Conservation (phyloP, 2,888 invertebrate species). For the Leuctra nigra region DNA sequence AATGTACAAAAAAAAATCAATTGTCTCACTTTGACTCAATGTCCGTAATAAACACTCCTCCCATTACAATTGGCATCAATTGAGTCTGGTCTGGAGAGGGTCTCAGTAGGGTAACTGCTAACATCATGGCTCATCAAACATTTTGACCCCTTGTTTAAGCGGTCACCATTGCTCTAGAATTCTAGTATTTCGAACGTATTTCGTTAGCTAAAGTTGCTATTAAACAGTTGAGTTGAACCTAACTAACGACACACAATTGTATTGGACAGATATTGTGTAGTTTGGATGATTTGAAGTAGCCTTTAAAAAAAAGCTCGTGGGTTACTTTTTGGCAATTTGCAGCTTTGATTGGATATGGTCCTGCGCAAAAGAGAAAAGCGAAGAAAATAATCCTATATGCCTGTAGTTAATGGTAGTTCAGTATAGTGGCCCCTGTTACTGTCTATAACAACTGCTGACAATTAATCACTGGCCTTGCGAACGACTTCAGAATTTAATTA, state of each 20-base stretch:
- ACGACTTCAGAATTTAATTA: conserved; percentile 19
- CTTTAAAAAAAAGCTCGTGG: too few relatives aligned
- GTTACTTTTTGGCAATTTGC: neutral
- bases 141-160: too few relatives aligned
- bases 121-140: too few relatives aligned
- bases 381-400: neutral
- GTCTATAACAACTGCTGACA: conserved; percentile 16
- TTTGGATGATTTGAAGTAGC: neutral
- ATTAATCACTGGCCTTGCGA: conserved; percentile 17
- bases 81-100: too few relatives aligned
- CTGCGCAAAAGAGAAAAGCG: neutral
- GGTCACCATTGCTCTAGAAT: too few relatives aligned
- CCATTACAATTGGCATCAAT: too few relatives aligned
- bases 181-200: too few relatives aligned
- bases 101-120: too few relatives aligned
- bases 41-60: too few relatives aligned
- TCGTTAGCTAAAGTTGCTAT: too few relatives aligned
- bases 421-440: neutral
- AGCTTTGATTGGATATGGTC: neutral
- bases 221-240: neutral
- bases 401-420: conserved; percentile 1
- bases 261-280: conserved; percentile 1
- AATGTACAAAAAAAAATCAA: too few relatives aligned
- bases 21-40: too few relatives aligned
- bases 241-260: neutral